Percentiles rank a stretch among this genome's conserved stretches.
phyloP scores from a whole-genome alignment of 2,797 vertebrate species.

The Anas flavirostris region DNA sequence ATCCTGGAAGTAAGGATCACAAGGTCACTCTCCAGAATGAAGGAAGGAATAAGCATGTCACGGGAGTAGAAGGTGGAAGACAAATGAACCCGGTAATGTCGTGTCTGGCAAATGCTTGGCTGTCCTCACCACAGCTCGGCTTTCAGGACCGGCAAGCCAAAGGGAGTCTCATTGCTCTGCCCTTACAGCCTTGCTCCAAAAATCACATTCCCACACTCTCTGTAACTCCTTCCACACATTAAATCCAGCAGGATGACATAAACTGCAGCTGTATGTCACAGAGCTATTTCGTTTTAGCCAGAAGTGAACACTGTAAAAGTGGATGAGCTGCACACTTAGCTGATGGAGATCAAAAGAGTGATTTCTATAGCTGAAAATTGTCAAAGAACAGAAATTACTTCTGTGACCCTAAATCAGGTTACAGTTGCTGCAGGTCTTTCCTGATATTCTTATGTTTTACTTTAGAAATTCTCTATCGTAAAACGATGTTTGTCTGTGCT shows the following conservation, averaged over 20 bases:
- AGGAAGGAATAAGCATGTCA: conserved; percentile 66
- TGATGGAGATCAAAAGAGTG: neutral
- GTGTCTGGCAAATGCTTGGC: neutral
- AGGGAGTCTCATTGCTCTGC: neutral
- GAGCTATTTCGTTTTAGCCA: neutral
- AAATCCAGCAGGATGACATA: neutral
- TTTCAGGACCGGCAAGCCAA: neutral
- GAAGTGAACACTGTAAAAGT: conserved; percentile 9
- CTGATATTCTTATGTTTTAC: neutral
- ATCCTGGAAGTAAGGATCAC: conserved; percentile 45
- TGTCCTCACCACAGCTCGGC: neutral
- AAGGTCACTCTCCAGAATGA: conserved; percentile 41
- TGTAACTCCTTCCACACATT: neutral
- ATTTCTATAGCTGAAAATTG: neutral
- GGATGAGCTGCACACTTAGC: neutral
- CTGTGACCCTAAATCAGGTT: neutral
- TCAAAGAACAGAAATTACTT: conserved; percentile 17
- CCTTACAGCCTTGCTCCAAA: neutral
- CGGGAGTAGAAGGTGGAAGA: conserved; percentile 32
- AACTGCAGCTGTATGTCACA: conserved; percentile 10
- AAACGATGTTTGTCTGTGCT: neutral
- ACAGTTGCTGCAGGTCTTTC: neutral
- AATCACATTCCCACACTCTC: neutral
- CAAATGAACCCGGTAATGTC: conserved; percentile 21
- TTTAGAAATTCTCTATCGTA: neutral